phyloP scores from a whole-genome alignment of 2,888 invertebrate species.

The Dioctria linearis region DNA sequence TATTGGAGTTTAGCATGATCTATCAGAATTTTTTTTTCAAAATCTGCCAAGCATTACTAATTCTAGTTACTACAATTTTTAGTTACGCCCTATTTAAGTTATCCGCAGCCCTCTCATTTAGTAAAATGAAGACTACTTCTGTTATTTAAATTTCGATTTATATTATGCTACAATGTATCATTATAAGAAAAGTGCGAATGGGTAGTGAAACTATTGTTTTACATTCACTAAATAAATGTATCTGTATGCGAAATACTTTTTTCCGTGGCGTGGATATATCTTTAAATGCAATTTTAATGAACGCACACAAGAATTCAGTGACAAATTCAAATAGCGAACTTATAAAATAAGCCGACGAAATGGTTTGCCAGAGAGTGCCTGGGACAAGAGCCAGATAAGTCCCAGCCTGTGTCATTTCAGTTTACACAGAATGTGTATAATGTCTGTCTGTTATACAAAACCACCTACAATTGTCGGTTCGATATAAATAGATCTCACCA shows the following conservation, averaged over 20 bases:
- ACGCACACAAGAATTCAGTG: slow-evolving; percentile 39
- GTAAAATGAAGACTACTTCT: no score
- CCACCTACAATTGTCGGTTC: slow-evolving; percentile 70
- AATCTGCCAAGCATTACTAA: no score
- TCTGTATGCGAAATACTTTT: slow-evolving; percentile 4
- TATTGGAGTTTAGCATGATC: no score
- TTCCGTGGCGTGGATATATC: slow-evolving; percentile 6
- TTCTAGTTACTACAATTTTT: no score
- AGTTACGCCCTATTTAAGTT: no score
- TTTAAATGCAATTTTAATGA: slow-evolving; percentile 45
- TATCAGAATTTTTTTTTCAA: no score
- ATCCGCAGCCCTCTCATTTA: no score
- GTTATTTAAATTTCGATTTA: no score
- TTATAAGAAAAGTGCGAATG: no score
- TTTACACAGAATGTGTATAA: slow-evolving; percentile 54
- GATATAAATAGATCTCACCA: slow-evolving; percentile 68
- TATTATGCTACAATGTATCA: no score
- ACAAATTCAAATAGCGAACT: slow-evolving; percentile 44
- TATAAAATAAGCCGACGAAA: slow-evolving; percentile 42
- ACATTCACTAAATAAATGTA: slow-evolving; percentile 2
- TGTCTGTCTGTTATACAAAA: slow-evolving; percentile 44
- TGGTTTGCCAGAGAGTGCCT: slow-evolving; percentile 56
- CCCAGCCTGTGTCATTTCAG: slow-evolving; percentile 53
- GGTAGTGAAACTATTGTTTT: slow-evolving; percentile 13
- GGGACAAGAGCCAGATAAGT: slow-evolving; percentile 61